A percentile compares a stretch with the other conserved stretches of the same genome.
These are phyloP conservation scores for Polyergus mexicanus DNA, from an alignment of 1,140 invertebrate species.

Conservation along the genomic window DNA sequence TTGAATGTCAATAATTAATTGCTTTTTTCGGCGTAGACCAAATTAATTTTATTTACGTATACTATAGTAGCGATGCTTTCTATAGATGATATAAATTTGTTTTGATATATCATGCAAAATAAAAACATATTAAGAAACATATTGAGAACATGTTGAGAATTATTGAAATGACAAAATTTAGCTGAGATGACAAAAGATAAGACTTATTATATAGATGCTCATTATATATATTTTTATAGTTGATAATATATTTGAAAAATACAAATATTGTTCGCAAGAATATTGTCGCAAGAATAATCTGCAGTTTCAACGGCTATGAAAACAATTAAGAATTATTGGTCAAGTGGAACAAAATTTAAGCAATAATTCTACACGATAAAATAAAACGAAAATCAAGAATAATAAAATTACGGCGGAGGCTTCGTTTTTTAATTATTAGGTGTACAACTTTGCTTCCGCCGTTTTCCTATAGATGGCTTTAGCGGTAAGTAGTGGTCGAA, in stretches of 20 bases:
- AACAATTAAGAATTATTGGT: too few species aligned
- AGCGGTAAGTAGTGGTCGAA: too few species aligned
- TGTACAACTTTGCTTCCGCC: too few species aligned
- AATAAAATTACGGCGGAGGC: too few species aligned
- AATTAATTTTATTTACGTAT: constrained; percentile 4
- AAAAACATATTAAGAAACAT: neutral
- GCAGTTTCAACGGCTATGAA: too few species aligned
- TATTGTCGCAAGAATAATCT: neutral
- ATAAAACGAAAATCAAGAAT: too few species aligned
- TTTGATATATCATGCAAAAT: neutral
- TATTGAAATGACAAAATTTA: neutral
- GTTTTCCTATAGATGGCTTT: too few species aligned
- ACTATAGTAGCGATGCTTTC: neutral
- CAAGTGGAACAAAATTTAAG: too few species aligned
- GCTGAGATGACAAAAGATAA: neutral
- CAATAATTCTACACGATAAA: too few species aligned
- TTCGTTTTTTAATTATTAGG: too few species aligned
- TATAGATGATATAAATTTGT: neutral
- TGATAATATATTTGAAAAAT: neutral
- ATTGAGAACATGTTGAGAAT: neutral
- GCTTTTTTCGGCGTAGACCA: neutral
- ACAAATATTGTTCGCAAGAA: neutral
- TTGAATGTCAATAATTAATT: neutral
- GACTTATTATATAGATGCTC: neutral
- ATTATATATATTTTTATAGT: neutral